Percentiles rank a stretch among this genome's conserved stretches.
phyloP scores from a whole-genome alignment of 2,888 invertebrate genomes.

The Sepiola atlantica region DNA sequence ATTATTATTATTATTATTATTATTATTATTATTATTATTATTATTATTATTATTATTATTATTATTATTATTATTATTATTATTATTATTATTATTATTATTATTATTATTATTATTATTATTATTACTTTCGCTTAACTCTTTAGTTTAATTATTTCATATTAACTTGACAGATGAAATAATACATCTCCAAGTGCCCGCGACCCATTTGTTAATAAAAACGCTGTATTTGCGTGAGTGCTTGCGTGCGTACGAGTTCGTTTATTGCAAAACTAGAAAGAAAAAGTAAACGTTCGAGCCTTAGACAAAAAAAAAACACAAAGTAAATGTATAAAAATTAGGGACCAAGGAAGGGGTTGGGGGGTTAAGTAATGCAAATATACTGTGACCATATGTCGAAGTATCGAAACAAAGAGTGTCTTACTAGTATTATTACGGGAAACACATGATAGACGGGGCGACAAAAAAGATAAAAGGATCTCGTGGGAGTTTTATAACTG shows the following conservation, averaged over 20 bases:
- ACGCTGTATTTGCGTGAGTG: neutral
- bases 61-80: neutral
- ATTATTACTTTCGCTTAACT: neutral
- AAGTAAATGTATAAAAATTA: neutral
- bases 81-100: neutral
- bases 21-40: too few relatives aligned
- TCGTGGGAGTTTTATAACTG: neutral
- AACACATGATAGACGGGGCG: neutral
- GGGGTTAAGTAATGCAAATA: neutral
- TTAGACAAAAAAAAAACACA: too few relatives aligned
- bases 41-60: neutral
- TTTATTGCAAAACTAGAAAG: neutral
- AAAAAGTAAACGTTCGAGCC: neutral
- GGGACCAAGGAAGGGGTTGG: neutral
- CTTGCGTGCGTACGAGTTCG: neutral
- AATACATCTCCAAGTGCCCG: neutral
- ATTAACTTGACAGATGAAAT: neutral
- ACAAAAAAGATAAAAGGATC: neutral
- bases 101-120: neutral
- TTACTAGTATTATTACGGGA: neutral
- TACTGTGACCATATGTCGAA: neutral
- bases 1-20: too few relatives aligned
- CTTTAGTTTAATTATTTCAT: neutral
- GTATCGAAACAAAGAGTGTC: neutral
- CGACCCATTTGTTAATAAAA: neutral